Percentiles rank a stretch among this genome's conserved stretches.
Evolutionary conservation across 1,140 invertebrate species (phyloP).

Genomic region (Drosophila persimilis): DNA sequence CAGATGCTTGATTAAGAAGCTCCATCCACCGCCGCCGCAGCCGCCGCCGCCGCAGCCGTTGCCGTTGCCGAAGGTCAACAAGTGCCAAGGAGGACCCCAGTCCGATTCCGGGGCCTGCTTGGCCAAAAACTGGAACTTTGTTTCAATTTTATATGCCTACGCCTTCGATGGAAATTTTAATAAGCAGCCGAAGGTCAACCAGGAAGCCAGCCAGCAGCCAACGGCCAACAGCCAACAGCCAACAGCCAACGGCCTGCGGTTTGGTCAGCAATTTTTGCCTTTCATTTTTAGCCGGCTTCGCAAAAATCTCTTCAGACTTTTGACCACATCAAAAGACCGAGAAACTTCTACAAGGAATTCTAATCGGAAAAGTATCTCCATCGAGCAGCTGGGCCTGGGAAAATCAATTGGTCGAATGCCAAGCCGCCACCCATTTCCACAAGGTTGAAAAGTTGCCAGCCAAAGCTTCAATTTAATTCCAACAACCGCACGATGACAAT

Average conservation of each 20-base stretch:
- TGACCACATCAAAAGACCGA: conserved; percentile 35
- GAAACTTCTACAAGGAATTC: conserved; percentile 40
- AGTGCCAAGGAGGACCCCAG: conserved; percentile 67
- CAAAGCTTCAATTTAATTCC: conserved; percentile 62
- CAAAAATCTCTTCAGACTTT: background rate
- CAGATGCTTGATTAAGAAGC: conserved; percentile 50
- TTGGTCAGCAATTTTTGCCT: conserved; percentile 59
- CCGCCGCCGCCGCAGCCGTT: background rate
- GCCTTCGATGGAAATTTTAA: conserved; percentile 80
- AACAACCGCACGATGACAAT: conserved; percentile 69
- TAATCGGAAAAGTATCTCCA: conserved; percentile 37
- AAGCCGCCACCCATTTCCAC: conserved; percentile 33
- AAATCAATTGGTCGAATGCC: conserved; percentile 52
- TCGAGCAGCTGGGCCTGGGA: conserved; percentile 55
- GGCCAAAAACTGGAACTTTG: conserved; percentile 65
- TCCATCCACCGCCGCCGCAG: background rate
- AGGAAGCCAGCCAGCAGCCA: conserved; percentile 46
- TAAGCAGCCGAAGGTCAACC: conserved; percentile 74
- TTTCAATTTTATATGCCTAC: conserved; percentile 50
- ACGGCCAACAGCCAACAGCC: background rate
- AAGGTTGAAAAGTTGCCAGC: conserved; percentile 60
- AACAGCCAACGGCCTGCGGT: conserved; percentile 39
- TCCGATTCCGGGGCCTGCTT: conserved; percentile 43
- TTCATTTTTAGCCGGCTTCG: conserved; percentile 49
- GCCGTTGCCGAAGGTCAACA: conserved; percentile 63